Base-by-base conservation (phyloP, 2,888 invertebrate species). In the Chironomus tentans region DNA sequence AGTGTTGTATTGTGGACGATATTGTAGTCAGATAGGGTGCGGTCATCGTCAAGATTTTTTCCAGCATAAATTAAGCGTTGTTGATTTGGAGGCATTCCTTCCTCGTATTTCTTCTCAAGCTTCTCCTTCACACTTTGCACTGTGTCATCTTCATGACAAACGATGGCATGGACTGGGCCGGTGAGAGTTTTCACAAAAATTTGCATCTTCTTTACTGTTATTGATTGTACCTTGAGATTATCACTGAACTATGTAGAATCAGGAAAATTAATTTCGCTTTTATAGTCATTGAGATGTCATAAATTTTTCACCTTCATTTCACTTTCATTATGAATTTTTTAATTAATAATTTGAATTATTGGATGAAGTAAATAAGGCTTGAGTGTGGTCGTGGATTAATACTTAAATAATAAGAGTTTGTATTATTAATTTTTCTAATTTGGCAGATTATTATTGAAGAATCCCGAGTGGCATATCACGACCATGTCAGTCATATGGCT, bases 1-100 rank as follows among this genome's bases (percentile, higher is more conserved):
- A 88, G 82, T 1, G 87, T 87, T 0, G 86, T 87, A 80, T 88
- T 87, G 80, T 89, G 89, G 80, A 90, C 89, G 79, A 90, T 89
- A 79, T 89, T 90, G 82, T 89, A 89, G 80, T 90, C 90, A 0
- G 88, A 88, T 2, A 90, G 82, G 0, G 90, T 90, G 38, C 89
- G 86, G 0, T 89, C 90, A 85, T 90, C 90, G 83, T 90, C 90
- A 76, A 91, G 80, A 82, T 90, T 89, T 81, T 89, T 89, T 5
- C 89, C 89, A 77, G 88, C 88, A 80, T 88, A 88, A 80, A 88
- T 87, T 79, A 88, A 80, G 78, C 88, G 83, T 81, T 88, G 88
- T 80, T 88, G 88, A 79, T 88, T 88, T 83, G 85, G 85, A 2
- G 85, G 85, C 80, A 86, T 86, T 7, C 86, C 85, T 80, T 85